These are phyloP conservation scores for Hesperia comma DNA, from an alignment of 2,888 invertebrate genomes.

Conservation along the genomic window DNA sequence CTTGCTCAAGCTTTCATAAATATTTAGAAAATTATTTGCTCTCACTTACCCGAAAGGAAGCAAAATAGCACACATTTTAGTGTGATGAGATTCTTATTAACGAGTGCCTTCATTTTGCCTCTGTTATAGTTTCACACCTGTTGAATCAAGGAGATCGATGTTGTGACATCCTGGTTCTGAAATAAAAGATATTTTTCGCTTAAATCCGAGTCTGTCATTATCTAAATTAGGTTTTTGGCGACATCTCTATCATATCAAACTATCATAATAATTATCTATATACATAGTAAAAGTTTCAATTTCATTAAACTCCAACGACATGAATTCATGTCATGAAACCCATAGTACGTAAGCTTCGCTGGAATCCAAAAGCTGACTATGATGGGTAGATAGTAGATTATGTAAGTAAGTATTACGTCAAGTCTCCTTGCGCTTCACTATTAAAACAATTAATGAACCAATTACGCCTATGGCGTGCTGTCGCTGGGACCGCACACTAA, in stretches of 20 bases:
- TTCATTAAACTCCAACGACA: too few relatives aligned
- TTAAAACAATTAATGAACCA: conserved; percentile 19
- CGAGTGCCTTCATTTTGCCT: conserved; percentile 67
- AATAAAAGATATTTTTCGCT: conserved; percentile 46
- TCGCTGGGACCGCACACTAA: conserved; percentile 5
- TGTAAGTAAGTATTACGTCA: not conserved
- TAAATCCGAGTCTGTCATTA: not conserved
- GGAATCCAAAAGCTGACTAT: too few relatives aligned
- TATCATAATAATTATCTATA: too few relatives aligned
- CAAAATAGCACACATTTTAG: conserved; percentile 92
- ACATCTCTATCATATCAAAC: too few relatives aligned
- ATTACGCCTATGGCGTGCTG: not conserved
- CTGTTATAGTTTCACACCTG: conserved; percentile 40
- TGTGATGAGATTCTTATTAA: conserved; percentile 89
- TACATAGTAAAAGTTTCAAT: too few relatives aligned
- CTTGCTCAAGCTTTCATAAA: not conserved
- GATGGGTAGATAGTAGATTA: not conserved
- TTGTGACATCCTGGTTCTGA: conserved; percentile 60
- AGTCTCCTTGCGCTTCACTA: conserved; percentile 7
- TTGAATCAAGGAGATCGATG: conserved; percentile 41
- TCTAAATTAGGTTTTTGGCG: too few relatives aligned
- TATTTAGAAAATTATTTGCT: not conserved
- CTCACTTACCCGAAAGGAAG: conserved; percentile 89
- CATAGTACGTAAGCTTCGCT: too few relatives aligned
- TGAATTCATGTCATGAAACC: too few relatives aligned